Evolutionary conservation across 2,797 vertebrate species (phyloP), one percentile per base, ranked within the genome.

Genomic region (Morelia viridis): DNA sequence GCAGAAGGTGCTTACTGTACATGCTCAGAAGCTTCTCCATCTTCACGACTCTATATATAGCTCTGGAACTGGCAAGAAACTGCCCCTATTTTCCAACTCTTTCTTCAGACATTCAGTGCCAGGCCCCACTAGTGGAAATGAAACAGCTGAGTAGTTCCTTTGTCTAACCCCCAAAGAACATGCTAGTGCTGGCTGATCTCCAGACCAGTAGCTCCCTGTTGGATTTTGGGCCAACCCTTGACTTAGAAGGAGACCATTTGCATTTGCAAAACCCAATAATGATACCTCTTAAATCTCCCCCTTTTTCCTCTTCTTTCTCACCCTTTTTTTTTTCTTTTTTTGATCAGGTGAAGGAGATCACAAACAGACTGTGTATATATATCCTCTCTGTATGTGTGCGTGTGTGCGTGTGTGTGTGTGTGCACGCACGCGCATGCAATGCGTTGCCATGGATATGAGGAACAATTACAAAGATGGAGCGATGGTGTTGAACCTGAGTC

Each of bases 401-500:
- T 95, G 92, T 93, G 1, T 94, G 92, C 94, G 91, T 93, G 1
- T 94, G 94, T 93, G 71, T 84, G 68, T 92, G 93, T 93, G 94
- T 94, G 95, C 93, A 92, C 2, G 95, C 95, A 89, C 85, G 94
- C 92, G 35, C 31, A 9, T 94, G 94, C 94, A 94, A 94, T 95
- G 93, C 53, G 97, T 98, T 98, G 97, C 97, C 96, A 98, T 98
- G 97, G 98, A 96, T 97, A 98, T 97, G 93, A 95, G 93, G 96
- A 95, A 90, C 95, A 80, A 68, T 89, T 91, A 94, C 95, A 61
- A 62, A 94, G 93, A 87, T 93, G 57, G 85, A 91, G 88, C 93
- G 2, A 86, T 93, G 92, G 93, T 96, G 95, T 96, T 95, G 90
- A 96, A 92, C 91, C 90, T 94, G 19, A 90, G 92, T 83, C 93